Evolutionary conservation across 2,797 vertebrate species (phyloP), one percentile per base, ranked within the genome.

Genomic region (Micrastur ruficollis): DNA sequence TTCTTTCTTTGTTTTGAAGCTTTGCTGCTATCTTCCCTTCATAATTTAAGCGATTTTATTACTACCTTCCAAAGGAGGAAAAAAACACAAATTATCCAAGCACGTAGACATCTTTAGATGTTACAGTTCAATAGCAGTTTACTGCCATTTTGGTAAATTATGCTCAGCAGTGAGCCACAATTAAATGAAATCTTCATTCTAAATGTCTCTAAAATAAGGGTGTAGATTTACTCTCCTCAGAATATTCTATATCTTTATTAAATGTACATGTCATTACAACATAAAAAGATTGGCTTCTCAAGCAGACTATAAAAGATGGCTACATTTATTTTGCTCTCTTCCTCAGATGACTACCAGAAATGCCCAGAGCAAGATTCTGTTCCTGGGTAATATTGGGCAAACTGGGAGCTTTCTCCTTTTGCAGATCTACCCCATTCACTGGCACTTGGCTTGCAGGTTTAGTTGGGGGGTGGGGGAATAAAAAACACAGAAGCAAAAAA

Each of bases 91-190:
- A 97, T 97, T 96, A 96, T 95, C 78, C 70, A 83, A 94, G 86
- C 92, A 97, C 75, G 96, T 97, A 95, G 93, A 75, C 79, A 70
- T 97, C 92, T 97, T 96, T 95, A 96, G 83, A 92, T 94, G 86
- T 88, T 96, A 97, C 90, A 96, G 95, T 95, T 95, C 97, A 95
- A 95, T 93, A 97, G 86, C 89, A 93, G 91, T 95, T 97, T 97
- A 97, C 79, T 79, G 95, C 91, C 95, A 96, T 96, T 97, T 97
- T 93, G 88, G 94, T 94, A 97, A 97, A 97, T 97, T 96, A 95
- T 96, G 81, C 96, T 95, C 96, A 97, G 93, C 95, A 95, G 95
- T 93, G 83, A 95, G 66, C 81, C 81, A 95, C 93, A 96, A 96
- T 97, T 95, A 97, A 96, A 96, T 95, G 93, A 97, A 97, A 97